A percentile compares a stretch with the other conserved stretches of the same genome.
These are phyloP conservation scores for Molothrus aeneus DNA, from an alignment of 2,797 vertebrate genomes.

Conservation along the genomic window DNA sequence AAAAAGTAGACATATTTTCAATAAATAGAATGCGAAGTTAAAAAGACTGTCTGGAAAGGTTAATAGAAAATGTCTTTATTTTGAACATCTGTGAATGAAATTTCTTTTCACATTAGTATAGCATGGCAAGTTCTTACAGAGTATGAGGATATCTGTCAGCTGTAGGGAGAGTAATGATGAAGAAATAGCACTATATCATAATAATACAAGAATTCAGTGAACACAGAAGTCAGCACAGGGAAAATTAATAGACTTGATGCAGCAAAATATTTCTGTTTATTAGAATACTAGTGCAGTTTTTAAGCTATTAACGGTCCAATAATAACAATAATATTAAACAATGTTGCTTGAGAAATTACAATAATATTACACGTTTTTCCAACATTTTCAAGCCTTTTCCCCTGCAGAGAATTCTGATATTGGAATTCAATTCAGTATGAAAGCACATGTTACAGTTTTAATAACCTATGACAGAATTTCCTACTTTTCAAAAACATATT, in stretches of 20 bases:
- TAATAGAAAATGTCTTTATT: neutral
- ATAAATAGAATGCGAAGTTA: neutral
- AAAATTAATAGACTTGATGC: neutral
- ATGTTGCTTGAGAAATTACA: neutral
- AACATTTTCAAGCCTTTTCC: neutral
- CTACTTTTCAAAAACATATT: neutral
- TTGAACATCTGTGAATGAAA: neutral
- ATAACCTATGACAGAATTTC: constrained; percentile 40
- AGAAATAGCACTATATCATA: neutral
- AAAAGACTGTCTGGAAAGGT: neutral
- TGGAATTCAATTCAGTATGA: neutral
- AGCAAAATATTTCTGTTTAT: neutral
- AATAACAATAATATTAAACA: neutral
- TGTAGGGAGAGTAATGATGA: neutral
- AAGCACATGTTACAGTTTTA: neutral
- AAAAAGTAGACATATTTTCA: neutral
- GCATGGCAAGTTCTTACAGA: neutral
- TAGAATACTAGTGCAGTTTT: neutral
- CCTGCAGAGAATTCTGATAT: neutral
- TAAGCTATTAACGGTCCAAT: neutral
- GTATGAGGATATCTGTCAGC: neutral
- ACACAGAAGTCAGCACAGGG: neutral
- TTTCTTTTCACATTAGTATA: neutral
- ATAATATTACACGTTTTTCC: neutral
- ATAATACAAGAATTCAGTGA: neutral